These are phyloP conservation scores for Tridacna crocea DNA, from an alignment of 2,888 invertebrate genomes.

Conservation along the genomic window DNA sequence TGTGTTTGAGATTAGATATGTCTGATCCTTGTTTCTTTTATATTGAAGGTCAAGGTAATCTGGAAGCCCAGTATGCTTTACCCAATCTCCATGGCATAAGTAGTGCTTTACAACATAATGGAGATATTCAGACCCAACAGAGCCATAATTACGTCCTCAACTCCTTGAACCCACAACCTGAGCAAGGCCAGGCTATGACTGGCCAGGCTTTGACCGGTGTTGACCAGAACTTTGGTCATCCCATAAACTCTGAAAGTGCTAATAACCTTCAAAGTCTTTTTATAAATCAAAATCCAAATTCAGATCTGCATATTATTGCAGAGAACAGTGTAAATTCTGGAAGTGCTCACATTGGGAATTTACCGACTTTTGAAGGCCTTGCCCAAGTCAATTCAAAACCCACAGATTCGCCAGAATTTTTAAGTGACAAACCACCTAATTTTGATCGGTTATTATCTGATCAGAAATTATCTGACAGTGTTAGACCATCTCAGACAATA, in stretches of 20 bases:
- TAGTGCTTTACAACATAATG: conserved; percentile 14
- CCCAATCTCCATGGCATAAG: neutral
- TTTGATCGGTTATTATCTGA: conserved; percentile 55
- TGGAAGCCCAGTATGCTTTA: conserved; percentile 15
- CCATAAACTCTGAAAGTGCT: neutral
- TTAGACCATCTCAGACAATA: conserved; percentile 40
- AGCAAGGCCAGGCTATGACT: neutral
- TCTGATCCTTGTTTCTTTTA: too few relatives aligned
- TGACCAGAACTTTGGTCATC: conserved; percentile 7
- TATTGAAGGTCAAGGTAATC: neutral
- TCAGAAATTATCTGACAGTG: conserved; percentile 39
- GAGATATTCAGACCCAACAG: conserved; percentile 5
- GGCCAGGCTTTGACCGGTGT: conserved; percentile 1
- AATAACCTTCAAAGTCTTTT: conserved; percentile 18
- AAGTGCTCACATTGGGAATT: neutral
- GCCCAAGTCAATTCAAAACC: conserved; percentile 21
- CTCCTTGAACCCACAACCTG: neutral
- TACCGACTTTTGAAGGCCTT: conserved; percentile 41
- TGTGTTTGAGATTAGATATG: too few relatives aligned
- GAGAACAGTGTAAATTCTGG: conserved; percentile 7
- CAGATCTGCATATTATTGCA: conserved; percentile 23
- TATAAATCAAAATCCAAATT: conserved; percentile 11
- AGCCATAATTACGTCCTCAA: neutral
- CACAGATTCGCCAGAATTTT: conserved; percentile 37
- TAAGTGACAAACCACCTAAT: conserved; percentile 47